phyloP scores from a whole-genome alignment of 1,140 invertebrate species.

The Wiebesia pumilae region DNA sequence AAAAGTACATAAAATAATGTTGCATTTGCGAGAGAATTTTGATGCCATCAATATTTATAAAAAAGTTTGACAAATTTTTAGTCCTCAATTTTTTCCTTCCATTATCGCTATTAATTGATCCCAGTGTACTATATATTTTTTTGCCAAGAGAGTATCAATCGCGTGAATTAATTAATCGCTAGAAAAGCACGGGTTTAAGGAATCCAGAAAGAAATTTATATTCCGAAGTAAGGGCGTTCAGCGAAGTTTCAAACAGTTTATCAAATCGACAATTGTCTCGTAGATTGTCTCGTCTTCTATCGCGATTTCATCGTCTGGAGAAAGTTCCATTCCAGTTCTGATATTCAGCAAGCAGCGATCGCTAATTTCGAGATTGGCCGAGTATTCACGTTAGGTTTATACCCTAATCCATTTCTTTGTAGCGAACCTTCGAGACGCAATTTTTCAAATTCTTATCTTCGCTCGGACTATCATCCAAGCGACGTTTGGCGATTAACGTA shows the following conservation, averaged over 20 bases:
- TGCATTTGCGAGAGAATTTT: no score
- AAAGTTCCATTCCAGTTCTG: background rate
- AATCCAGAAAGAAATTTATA: constrained; percentile 27
- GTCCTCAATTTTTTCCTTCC: no score
- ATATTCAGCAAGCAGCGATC: constrained; percentile 9
- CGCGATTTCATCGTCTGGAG: background rate
- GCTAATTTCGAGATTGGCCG: background rate
- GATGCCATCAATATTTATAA: no score
- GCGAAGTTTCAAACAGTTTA: background rate
- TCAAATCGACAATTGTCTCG: constrained; percentile 19
- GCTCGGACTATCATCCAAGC: no score
- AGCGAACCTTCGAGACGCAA: background rate
- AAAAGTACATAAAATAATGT: no score
- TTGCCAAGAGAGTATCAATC: constrained; percentile 1
- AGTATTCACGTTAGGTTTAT: background rate
- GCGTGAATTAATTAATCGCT: no score
- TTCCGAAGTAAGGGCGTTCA: background rate
- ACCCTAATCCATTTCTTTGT: constrained; percentile 20
- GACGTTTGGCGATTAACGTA: no score
- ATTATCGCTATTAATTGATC: no score
- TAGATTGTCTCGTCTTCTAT: background rate
- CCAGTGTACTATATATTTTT: no score
- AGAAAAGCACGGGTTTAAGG: no score
- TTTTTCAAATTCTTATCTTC: background rate
- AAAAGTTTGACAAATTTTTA: no score